phyloP scores from a whole-genome alignment of 2,113 vertebrate genomes.

The Platycercus adscitus region DNA sequence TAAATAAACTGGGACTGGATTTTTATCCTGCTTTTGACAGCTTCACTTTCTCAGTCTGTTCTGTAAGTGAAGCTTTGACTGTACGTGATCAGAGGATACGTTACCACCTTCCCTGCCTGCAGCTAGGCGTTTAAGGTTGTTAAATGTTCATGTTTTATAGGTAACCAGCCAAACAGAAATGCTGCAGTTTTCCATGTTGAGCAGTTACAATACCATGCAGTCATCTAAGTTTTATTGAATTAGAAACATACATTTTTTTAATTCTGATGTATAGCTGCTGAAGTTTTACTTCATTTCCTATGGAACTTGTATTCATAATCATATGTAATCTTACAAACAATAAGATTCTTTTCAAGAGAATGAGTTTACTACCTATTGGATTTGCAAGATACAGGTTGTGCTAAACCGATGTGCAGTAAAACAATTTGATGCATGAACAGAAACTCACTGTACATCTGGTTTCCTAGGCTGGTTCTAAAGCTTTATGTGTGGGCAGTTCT shows the following conservation, averaged over 20 bases:
- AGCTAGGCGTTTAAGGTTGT: background rate
- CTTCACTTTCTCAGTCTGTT: background rate
- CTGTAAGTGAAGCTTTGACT: background rate
- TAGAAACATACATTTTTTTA: background rate
- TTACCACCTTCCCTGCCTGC: background rate
- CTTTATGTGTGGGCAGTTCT: background rate
- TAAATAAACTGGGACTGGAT: background rate
- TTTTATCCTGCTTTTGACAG: background rate
- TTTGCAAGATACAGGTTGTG: background rate
- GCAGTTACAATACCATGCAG: background rate
- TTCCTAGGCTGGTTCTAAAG: background rate
- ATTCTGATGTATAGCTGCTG: background rate
- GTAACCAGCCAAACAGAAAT: background rate
- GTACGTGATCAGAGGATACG: background rate
- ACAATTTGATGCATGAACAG: fast-evolving
- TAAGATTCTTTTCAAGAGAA: background rate
- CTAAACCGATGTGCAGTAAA: background rate
- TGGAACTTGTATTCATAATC: background rate
- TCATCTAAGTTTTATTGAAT: background rate
- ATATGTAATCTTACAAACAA: fast-evolving
- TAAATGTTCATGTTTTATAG: background rate
- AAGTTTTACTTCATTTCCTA: background rate
- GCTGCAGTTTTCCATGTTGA: background rate
- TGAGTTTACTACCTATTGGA: background rate
- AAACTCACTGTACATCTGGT: background rate